Base-by-base conservation (phyloP, 2,888 invertebrate species). In the Eurois occulta region DNA sequence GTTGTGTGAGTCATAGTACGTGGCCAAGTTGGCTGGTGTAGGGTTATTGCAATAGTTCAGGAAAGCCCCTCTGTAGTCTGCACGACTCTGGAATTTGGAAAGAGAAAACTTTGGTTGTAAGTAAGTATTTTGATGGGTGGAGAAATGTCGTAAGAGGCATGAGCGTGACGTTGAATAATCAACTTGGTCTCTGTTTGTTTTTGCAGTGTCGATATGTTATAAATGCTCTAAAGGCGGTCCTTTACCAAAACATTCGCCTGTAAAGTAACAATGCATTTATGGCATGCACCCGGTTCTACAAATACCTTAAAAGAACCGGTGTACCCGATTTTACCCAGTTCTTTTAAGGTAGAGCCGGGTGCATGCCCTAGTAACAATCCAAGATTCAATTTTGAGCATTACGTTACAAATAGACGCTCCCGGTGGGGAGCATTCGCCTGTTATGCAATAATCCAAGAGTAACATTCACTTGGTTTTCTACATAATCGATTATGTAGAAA, bases 1-100 rank as follows among this genome's bases (percentile, higher is more conserved):
- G 96, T 99, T 99, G 97, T 99, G 99, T 24, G 98, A 98, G 93
- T 99, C 99, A 93, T 99, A 98, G 95, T 99, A 99, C 76, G 97
- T 97, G 78, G 98, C 98, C 87, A 98, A 95, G 75, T 97, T 97
- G 64, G 97, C 97, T 77, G 98, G 98, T 87, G 97, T 98, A 82
- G 98, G 98, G 89, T 97, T 97, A 91, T 98, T 97, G 93, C 98
- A 97, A 95, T 99, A 98, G 86, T 97, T 97, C 90, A 98, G 96
- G 95, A 99, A 99, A 69, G 99, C 98, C 80, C 98, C 97, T 91
- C 98, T 98, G 97, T 99, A 99, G 90, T 99, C 99, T 92, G 98
- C 97, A 80, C 99, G 98, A 90, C 98, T 98, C 98, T 99, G 97
- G 35, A 95, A 94, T 74, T 74, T 52, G 55, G 35, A 77, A 69